Evolutionary conservation across 2,888 invertebrate species (phyloP).

Genomic region (Caradrina kadenii): DNA sequence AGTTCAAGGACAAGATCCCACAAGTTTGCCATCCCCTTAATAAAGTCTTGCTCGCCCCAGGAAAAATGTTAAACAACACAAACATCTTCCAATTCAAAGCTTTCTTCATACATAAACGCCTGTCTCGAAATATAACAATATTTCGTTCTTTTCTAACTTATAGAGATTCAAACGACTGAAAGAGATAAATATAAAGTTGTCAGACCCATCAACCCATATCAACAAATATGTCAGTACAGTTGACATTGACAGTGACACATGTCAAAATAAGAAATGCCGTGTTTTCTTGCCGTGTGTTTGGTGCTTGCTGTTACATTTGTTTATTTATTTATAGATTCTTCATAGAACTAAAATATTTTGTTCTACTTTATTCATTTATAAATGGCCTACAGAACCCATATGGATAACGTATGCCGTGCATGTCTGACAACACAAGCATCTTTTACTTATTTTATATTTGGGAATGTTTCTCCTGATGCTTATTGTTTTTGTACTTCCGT

Average conservation of each 20-base stretch:
- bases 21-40: too few species aligned
- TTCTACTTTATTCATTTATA: slow-evolving; percentile 4
- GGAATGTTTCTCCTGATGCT: slow-evolving; percentile 79
- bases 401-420: slow-evolving; percentile 80
- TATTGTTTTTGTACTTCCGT: slow-evolving; percentile 85
- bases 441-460: slow-evolving; percentile 76
- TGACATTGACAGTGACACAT: not conserved
- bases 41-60: too few species aligned
- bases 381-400: slow-evolving; percentile 58
- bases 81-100: not conserved
- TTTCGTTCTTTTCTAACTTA: too few species aligned
- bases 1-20: too few species aligned
- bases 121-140: not conserved
- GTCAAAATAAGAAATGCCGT: not conserved
- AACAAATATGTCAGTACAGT: too few species aligned
- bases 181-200: too few species aligned
- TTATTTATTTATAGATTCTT: too few species aligned
- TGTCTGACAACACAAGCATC: slow-evolving; percentile 79
- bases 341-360: not conserved
- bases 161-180: too few species aligned
- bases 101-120: slow-evolving; percentile 9
- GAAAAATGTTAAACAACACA: too few species aligned
- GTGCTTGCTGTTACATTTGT: not conserved
- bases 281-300: not conserved
- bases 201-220: too few species aligned